phyloP scores from a whole-genome alignment of 2,113 vertebrate species.

The Ariopsis seemanni region DNA sequence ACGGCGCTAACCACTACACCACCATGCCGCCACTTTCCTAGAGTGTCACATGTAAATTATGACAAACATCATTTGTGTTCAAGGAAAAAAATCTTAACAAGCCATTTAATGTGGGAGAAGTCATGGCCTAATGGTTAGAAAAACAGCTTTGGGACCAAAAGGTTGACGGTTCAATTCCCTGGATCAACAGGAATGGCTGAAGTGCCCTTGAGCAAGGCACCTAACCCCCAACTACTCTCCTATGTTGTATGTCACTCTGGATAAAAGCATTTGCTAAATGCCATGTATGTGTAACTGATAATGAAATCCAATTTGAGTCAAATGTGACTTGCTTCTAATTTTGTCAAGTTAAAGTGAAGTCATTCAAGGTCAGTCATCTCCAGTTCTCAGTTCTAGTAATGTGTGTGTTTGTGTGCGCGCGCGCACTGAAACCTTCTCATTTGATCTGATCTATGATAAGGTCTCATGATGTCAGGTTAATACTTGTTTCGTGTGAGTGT shows the following conservation, averaged over 20 bases:
- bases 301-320: neutral
- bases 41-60: neutral
- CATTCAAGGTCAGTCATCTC: neutral
- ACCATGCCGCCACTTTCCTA: neutral
- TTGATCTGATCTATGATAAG: constrained; percentile 12
- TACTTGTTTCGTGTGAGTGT: constrained; percentile 1
- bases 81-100: neutral
- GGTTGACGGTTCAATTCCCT: too few relatives aligned
- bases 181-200: too few relatives aligned
- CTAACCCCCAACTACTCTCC: too few relatives aligned
- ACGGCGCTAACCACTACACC: too few relatives aligned
- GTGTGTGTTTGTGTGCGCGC: neutral
- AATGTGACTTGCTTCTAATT: neutral
- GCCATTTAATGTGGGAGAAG: too few relatives aligned
- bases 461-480: constrained; percentile 5
- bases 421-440: neutral
- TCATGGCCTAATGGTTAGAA: too few relatives aligned
- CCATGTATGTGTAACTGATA: neutral
- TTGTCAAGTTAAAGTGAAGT: neutral
- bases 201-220: too few relatives aligned
- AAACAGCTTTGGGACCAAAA: too few relatives aligned
- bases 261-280: too few relatives aligned
- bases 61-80: neutral
- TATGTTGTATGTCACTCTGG: too few relatives aligned
- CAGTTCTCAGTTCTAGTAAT: neutral